Conservation (phyloP, 1,140 invertebrate genomes). For the Zaprionus capensis region DNA sequence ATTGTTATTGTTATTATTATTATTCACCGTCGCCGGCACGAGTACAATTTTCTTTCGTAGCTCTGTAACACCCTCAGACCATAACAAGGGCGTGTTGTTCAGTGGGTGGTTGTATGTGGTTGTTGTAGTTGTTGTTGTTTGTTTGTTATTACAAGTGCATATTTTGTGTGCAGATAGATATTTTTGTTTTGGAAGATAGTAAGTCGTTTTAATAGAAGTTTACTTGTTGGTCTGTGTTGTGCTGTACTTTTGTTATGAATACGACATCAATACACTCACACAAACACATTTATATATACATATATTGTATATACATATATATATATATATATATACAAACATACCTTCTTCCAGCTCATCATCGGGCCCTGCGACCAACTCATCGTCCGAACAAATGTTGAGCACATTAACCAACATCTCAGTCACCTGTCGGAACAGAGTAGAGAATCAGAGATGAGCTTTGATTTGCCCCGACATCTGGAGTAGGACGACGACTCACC, state of each 20-base stretch:
- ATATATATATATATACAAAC: constrained; percentile 33
- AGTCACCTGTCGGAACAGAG: constrained; percentile 89
- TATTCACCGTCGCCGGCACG: constrained; percentile 75
- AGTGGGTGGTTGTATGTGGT: constrained; percentile 41
- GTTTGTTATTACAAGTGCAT: constrained; percentile 19
- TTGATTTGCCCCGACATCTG: not conserved
- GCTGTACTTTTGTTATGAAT: constrained; percentile 48
- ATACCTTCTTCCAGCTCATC: constrained; percentile 98
- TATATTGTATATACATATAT: constrained; percentile 1
- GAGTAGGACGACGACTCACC: constrained; percentile 85
- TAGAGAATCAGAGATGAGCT: not conserved
- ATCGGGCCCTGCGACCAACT: constrained; percentile 98
- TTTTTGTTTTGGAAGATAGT: constrained; percentile 56
- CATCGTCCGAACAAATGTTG: constrained; percentile 99
- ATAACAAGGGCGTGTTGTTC: constrained; percentile 26
- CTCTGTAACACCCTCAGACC: constrained; percentile 49
- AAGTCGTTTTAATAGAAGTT: constrained; percentile 62
- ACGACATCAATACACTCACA: constrained; percentile 58
- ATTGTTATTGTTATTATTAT: constrained; percentile 79
- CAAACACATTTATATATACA: constrained; percentile 18
- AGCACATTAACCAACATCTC: constrained; percentile 99
- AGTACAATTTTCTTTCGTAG: constrained; percentile 83
- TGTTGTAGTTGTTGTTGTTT: constrained; percentile 56
- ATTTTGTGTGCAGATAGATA: constrained; percentile 43
- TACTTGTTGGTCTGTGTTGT: constrained; percentile 53